These are phyloP conservation scores for Thecocarcelia acutangulata DNA, from an alignment of 2,888 invertebrate genomes.

Conservation along the genomic window DNA sequence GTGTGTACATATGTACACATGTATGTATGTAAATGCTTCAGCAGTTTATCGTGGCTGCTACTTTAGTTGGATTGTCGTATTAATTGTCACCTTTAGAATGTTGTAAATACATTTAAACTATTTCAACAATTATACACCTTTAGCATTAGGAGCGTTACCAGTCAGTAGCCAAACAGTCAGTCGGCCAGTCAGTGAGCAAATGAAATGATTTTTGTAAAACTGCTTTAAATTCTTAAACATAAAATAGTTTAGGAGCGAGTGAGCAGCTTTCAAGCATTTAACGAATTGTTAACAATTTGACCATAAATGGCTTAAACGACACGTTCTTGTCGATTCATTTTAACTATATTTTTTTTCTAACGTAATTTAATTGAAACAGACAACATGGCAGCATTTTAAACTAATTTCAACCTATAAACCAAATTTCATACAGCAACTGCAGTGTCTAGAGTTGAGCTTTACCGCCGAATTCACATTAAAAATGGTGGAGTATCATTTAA, in stretches of 20 bases:
- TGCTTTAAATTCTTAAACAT: conserved; percentile 60
- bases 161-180: background rate
- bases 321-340: conserved; percentile 67
- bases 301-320: conserved; percentile 69
- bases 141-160: conserved; percentile 26
- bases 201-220: conserved; percentile 57
- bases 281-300: conserved; percentile 68
- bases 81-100: conserved; percentile 69
- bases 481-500: conserved; percentile 43
- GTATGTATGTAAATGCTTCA: too few species aligned
- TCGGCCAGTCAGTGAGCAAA: background rate
- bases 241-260: conserved; percentile 1
- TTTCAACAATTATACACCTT: conserved; percentile 69
- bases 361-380: conserved; percentile 71
- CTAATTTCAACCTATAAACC: conserved; percentile 65
- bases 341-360: conserved; percentile 42
- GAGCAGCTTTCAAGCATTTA: conserved; percentile 59
- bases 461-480: conserved; percentile 31
- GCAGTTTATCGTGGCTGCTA: conserved; percentile 3
- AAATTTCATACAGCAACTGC: conserved; percentile 20
- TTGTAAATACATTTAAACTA: conserved; percentile 63
- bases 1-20: too few species aligned
- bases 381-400: conserved; percentile 70
- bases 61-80: conserved; percentile 32
- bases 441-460: conserved; percentile 23